Evolutionary conservation across 2,113 vertebrate genomes (phyloP), one percentile per base, ranked within the genome.

Genomic region (Isichthys henryi): DNA sequence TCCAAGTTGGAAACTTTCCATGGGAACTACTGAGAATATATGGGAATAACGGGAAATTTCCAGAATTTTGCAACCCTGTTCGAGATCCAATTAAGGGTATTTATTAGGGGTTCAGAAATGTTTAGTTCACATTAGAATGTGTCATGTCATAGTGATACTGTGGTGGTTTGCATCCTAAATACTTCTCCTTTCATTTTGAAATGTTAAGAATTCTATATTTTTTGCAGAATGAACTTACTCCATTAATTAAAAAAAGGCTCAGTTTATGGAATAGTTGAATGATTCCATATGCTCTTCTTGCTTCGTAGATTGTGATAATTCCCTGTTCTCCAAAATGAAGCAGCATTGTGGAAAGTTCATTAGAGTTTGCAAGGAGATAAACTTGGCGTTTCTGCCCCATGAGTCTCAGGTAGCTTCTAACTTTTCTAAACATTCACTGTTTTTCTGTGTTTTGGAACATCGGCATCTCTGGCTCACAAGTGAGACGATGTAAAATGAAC

Each of bases 331-430:
- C 94, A 97, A 97, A 91, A 97, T 99, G 93, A 99, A 98, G 91
- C 88, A 93, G 88, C 94, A 95, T 66, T 98, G 97, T 93, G 96
- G 96, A 90, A 98, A 97, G 93, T 95, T 97, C 90, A 96, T 99
- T 91, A 96, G 96, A 90, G 95, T 95, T 91, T 98, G 97, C 93
- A 99, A 99, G 92, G 98, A 99, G 95, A 97, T 99, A 91, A 97
- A 97, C 93, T 96, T 99, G 89, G 97, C 97, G n/a, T 99, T 99
- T 93, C 95, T 99, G 91, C 98, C 98, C 1, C 95, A 95, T 70
- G 98, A 99, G 91, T 96, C 97, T 90, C 97, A 97, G 94, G 98
- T 98, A 95, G 94, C 91, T 92, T 91, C 84, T 85, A 27, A 27
- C 13, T 27, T 13, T 74, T 66, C 46, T 85, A 90, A 66, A 45